Evolutionary conservation across 2,888 invertebrate species (phyloP), one percentile per base, ranked within the genome.

Genomic region (Portevinia maculata): DNA sequence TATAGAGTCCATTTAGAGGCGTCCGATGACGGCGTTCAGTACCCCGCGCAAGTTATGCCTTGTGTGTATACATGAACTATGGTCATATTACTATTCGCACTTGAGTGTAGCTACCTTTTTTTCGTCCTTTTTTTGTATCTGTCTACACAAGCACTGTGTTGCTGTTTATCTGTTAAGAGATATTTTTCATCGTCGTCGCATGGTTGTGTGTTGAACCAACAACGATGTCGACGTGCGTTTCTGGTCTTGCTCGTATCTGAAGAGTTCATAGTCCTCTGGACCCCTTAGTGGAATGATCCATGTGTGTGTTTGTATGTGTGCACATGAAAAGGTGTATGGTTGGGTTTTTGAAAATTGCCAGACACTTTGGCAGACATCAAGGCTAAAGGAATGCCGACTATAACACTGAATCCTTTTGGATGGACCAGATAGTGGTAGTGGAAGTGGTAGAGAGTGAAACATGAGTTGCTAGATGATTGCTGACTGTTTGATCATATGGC

Each of bases 301-400:
- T 57, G 39, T n/a, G 15, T 13, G 39, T 39, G 9, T 39, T 39
- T 11, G 9, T n/a, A 28, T 1, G 52, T 13, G 19, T 15, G 21
- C 13, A 2, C 4, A 39, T 44, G 9, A 24, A 6, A 64, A 65
- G 64, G 64, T 60, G 65, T 37, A 55, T 73, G 79, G 57, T 62
- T 76, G 67, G 55, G 59, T 83, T 83, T 76, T 73, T 65, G 67
- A 67, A 83, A 83, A 83, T 83, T 83, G 71, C 83, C 83, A 83
- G 83, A 83, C 83, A 78, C 71, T 52, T 48, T 67, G 83, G 83
- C 83, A 78, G 83, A 83, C 83, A 67, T 73, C 78, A 83, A 83
- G 83, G 83, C 83, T 71, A 83, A 78, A 67, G 71, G 83, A 83
- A 83, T 83, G 65, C 50, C 78, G 78, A 57, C 41, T 81, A 59